A percentile compares a stretch with the other conserved stretches of the same genome.
These are phyloP conservation scores for Zygogramma bicolorata DNA, from an alignment of 2,888 invertebrate genomes.

Conservation along the genomic window DNA sequence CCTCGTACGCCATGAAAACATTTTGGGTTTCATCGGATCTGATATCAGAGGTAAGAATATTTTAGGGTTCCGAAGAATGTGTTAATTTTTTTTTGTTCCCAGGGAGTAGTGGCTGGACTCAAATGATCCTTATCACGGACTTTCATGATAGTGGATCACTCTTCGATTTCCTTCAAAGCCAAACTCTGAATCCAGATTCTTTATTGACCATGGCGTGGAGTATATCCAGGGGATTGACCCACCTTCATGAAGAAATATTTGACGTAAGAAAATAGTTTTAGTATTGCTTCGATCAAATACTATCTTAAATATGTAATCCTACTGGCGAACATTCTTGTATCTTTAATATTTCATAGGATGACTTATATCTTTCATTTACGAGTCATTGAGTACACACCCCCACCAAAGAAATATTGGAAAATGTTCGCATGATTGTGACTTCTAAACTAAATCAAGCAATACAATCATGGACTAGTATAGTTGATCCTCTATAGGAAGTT, in stretches of 20 bases:
- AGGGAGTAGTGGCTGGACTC: constrained; percentile 28
- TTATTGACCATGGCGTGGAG: constrained; percentile 38
- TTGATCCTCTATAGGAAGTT: no score
- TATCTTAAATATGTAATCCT: no score
- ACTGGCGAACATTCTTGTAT: no score
- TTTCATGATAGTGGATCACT: constrained; percentile 43
- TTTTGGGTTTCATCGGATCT: constrained; percentile 47
- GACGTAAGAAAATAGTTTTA: constrained; percentile 35
- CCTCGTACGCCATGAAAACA: constrained; percentile 45
- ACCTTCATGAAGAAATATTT: constrained; percentile 46
- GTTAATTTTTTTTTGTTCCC: constrained; percentile 1
- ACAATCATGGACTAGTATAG: no score
- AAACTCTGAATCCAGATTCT: constrained; percentile 32
- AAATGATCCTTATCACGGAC: constrained; percentile 44
- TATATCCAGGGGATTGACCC: constrained; percentile 40
- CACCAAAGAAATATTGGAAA: no score
- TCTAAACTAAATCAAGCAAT: no score
- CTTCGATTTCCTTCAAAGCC: constrained; percentile 37
- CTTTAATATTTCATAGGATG: no score
- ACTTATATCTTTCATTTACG: no score
- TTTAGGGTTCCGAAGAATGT: no score
- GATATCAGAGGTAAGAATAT: constrained; percentile 43
- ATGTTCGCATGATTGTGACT: no score
- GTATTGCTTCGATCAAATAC: no score
- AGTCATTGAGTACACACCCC: no score